These are phyloP conservation scores for Athripsodes cinereus DNA, from an alignment of 2,888 invertebrate species.

Conservation along the genomic window DNA sequence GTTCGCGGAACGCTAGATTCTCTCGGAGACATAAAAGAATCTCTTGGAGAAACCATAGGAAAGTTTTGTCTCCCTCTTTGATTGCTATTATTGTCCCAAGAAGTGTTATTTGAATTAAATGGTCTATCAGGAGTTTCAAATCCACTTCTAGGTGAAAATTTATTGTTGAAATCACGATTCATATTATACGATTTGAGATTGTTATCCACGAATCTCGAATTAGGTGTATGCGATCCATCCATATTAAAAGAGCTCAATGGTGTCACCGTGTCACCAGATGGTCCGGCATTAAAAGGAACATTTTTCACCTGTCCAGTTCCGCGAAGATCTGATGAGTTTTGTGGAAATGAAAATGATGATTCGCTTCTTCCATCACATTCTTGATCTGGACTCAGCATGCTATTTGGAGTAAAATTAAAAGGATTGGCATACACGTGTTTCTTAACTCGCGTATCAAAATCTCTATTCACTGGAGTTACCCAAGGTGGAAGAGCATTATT, in stretches of 20 bases:
- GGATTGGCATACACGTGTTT: conserved; percentile 10
- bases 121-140: not conserved
- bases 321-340: not conserved
- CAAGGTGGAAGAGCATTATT: conserved; percentile 5
- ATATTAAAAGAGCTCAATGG: too few species aligned
- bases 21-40: not conserved
- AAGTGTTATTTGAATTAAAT: too few species aligned
- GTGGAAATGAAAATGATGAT: not conserved
- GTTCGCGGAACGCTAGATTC: not conserved
- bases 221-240: too few species aligned
- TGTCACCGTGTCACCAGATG: not conserved
- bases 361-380: not conserved
- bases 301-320: not conserved
- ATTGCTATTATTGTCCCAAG: too few species aligned
- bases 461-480: conserved; percentile 10
- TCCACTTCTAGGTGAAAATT: not conserved
- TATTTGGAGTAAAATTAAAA: not conserved
- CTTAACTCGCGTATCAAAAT: conserved; percentile 1
- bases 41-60: not conserved
- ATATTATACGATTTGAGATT: too few species aligned
- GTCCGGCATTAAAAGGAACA: not conserved
- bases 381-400: not conserved
- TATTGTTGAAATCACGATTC: not conserved
- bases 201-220: not conserved
- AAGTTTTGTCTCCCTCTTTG: not conserved